phyloP scores from a whole-genome alignment of 2,888 invertebrate genomes.

The Clunio marinus region DNA sequence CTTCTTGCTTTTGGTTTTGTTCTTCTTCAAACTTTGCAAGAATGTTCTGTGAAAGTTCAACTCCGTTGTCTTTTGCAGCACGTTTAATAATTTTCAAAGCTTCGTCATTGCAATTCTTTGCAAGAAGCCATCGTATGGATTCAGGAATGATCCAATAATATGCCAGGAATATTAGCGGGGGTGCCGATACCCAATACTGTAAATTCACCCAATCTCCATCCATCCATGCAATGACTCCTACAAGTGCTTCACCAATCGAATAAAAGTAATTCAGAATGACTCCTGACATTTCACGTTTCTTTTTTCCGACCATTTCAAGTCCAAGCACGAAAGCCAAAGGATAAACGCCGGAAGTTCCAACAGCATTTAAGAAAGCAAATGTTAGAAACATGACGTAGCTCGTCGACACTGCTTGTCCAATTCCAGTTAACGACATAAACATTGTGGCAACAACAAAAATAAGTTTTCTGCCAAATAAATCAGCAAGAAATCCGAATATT shows the following conservation, averaged over 20 bases:
- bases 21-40: slow-evolving; percentile 51
- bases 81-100: slow-evolving; percentile 56
- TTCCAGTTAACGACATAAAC: slow-evolving; percentile 57
- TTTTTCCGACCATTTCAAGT: slow-evolving; percentile 62
- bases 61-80: slow-evolving; percentile 57
- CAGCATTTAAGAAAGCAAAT: slow-evolving; percentile 57
- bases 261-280: slow-evolving; percentile 62
- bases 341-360: slow-evolving; percentile 61
- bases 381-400: slow-evolving; percentile 55
- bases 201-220: slow-evolving; percentile 58
- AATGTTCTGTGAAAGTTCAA: slow-evolving; percentile 51
- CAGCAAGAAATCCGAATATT: slow-evolving; percentile 58
- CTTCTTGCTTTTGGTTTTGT: neutral
- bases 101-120: slow-evolving; percentile 54
- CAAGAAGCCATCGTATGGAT: slow-evolving; percentile 63
- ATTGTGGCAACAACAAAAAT: slow-evolving; percentile 57
- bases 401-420: slow-evolving; percentile 55
- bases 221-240: slow-evolving; percentile 59
- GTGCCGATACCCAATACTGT: slow-evolving; percentile 58
- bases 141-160: slow-evolving; percentile 64
- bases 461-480: slow-evolving; percentile 59
- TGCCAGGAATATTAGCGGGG: slow-evolving; percentile 56
- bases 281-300: slow-evolving; percentile 59
- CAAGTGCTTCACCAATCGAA: slow-evolving; percentile 60
- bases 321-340: slow-evolving; percentile 59